Conservation (phyloP, 2,113 vertebrate species). For the Paramisgurnus dabryanus region DNA sequence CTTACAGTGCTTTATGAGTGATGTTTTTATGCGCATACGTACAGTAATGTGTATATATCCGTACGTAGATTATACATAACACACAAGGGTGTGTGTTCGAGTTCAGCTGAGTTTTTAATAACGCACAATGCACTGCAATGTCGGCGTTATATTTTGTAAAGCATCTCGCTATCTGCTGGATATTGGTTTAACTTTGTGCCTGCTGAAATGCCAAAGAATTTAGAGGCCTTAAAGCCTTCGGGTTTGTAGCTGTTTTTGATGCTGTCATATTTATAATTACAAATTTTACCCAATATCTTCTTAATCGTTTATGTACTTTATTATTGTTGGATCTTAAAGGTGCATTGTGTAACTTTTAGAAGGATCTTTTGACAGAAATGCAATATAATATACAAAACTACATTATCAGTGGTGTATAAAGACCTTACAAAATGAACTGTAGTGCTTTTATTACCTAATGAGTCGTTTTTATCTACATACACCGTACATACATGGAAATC, state of each 20-base stretch:
- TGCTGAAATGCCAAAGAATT: conserved; percentile 34
- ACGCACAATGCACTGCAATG: background rate
- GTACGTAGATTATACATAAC: background rate
- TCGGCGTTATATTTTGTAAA: background rate
- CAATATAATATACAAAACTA: background rate
- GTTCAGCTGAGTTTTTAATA: background rate
- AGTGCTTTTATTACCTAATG: too few relatives aligned
- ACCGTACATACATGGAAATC: too few relatives aligned
- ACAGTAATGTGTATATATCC: conserved; percentile 1
- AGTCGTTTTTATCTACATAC: too few relatives aligned
- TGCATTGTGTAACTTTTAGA: background rate
- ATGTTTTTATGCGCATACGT: background rate
- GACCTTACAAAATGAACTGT: too few relatives aligned
- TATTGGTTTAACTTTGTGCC: conserved; percentile 14
- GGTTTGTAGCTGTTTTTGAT: background rate
- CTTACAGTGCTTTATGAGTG: conserved; percentile 1
- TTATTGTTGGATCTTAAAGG: background rate
- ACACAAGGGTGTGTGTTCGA: background rate
- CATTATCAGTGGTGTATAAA: too few relatives aligned
- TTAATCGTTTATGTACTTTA: background rate
- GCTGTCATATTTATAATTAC: background rate
- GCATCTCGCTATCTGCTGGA: conserved; percentile 4
- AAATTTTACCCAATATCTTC: background rate
- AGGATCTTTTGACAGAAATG: background rate
- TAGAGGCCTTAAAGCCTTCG: background rate